Evolutionary conservation across 2,888 invertebrate genomes (phyloP), one percentile per base, ranked within the genome.

Genomic region (Agrotis segetum): DNA sequence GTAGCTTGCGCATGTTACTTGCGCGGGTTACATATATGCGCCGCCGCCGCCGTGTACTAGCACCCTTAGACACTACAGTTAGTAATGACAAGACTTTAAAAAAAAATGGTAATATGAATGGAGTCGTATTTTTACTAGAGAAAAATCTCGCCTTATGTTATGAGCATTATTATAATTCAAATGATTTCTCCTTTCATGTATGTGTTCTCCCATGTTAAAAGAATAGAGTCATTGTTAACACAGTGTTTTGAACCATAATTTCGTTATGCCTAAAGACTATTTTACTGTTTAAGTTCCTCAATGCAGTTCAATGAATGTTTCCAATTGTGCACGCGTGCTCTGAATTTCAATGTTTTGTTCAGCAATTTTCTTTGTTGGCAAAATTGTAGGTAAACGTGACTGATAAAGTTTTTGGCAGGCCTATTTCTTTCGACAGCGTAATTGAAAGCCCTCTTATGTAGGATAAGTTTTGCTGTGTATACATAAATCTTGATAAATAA

Each of bases 351-450:
- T 40, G 24, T 58, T 47, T 34, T 56, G 40, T 65, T 52, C 46
- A n/a, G 13, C 2, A 17, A 47, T 72, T 55, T 21, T 47, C 11
- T 55, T 61, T 49, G 7, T 70, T 21, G 29, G 50, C 3, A 6
- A 55, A 70, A 17, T 24, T 62, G 24, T n/a, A 46, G 52, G 59
- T 46, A 13, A 62, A 62, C 47, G 19, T 70, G 62, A 19, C 11
- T 46, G 58, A 50, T 47, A 14, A 17, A 9, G 4, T 44, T 52
- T 44, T 65, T 52, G 46, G 34, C 72, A 59, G 40, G 29, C 3
- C 21, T 46, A 46, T 14, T 19, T 59, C 19, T 50, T 17, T 34
- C 1, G 19, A 46, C 67, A n/a, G 16, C n/a, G 17, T 19, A 17
- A 62, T 14, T 60, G 34, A 34, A 7, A 49, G 5, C 3, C 9